Conservation (phyloP, 1,140 invertebrate genomes). For the Phortica variegata region DNA sequence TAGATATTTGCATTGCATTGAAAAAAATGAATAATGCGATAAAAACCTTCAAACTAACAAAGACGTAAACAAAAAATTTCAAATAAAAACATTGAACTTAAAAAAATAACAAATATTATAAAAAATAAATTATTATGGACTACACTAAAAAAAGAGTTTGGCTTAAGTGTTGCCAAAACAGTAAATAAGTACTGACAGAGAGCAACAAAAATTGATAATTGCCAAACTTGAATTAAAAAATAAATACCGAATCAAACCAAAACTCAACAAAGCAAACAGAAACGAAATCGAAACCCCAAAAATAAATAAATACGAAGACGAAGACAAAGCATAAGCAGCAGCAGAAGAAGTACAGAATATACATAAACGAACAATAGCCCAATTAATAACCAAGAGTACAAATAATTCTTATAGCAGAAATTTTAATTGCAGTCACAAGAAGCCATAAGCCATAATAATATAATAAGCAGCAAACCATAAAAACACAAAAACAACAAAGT, state of each 20-base stretch:
- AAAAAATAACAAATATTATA: too few species aligned
- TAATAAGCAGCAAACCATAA: slow-evolving; percentile 23
- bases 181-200: too few species aligned
- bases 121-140: too few species aligned
- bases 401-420: slow-evolving; percentile 57
- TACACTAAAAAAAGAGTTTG: too few species aligned
- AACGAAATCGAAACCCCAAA: slow-evolving; percentile 28
- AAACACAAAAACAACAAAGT: too few species aligned
- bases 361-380: slow-evolving; percentile 50
- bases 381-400: slow-evolving; percentile 58
- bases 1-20: too few species aligned
- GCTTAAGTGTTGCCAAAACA: too few species aligned
- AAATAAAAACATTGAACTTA: slow-evolving; percentile 7
- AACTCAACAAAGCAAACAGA: slow-evolving; percentile 19
- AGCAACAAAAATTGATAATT: too few species aligned
- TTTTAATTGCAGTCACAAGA: slow-evolving; percentile 53
- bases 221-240: too few species aligned
- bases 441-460: slow-evolving; percentile 38
- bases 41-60: slow-evolving; percentile 7
- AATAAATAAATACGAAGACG: slow-evolving; percentile 13
- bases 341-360: background rate
- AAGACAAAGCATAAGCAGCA: background rate
- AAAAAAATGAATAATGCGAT: too few species aligned
- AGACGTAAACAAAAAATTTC: slow-evolving; percentile 14
- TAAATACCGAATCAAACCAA: background rate